Evolutionary conservation across 2,888 invertebrate species (phyloP).

Genomic region (Leptinotarsa peninsularis): DNA sequence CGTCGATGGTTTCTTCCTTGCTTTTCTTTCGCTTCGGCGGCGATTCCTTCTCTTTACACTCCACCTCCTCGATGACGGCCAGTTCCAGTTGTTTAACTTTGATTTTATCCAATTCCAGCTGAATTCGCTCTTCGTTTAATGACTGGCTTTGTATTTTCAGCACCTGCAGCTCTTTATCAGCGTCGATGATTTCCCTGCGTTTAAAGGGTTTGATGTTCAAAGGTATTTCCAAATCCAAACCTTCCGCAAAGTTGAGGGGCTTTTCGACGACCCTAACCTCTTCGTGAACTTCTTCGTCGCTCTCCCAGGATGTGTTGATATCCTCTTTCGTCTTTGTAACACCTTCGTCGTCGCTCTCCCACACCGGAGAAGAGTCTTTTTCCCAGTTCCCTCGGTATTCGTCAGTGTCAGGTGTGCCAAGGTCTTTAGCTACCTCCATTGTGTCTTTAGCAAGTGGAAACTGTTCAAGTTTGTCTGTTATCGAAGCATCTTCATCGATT

Average conservation of each 20-base stretch:
- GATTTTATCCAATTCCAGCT: constrained; percentile 43
- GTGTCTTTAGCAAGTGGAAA: constrained; percentile 34
- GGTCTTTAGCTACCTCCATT: not conserved
- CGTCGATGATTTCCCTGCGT: constrained; percentile 40
- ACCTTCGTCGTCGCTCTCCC: constrained; percentile 52
- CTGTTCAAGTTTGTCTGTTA: constrained; percentile 11
- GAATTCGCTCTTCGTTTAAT: constrained; percentile 41
- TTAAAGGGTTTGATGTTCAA: constrained; percentile 53
- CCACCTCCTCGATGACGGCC: constrained; percentile 10
- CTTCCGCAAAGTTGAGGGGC: constrained; percentile 18
- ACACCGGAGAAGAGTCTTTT: constrained; percentile 45
- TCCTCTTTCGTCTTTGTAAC: constrained; percentile 39
- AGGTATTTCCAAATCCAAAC: constrained; percentile 53
- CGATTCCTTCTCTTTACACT: constrained; percentile 14
- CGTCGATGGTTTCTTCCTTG: not conserved
- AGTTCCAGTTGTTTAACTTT: constrained; percentile 10
- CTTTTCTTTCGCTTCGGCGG: constrained; percentile 27
- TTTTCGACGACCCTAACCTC: constrained; percentile 7
- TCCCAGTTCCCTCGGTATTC: constrained; percentile 48
- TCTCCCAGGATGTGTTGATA: constrained; percentile 56
- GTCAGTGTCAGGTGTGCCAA: constrained; percentile 50
- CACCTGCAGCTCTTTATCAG: constrained; percentile 44
- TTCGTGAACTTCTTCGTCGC: constrained; percentile 56
- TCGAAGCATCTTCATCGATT: not conserved
- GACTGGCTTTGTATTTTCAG: constrained; percentile 44